phyloP scores from a whole-genome alignment of 2,888 invertebrate genomes.

The Rhagonycha fulva region DNA sequence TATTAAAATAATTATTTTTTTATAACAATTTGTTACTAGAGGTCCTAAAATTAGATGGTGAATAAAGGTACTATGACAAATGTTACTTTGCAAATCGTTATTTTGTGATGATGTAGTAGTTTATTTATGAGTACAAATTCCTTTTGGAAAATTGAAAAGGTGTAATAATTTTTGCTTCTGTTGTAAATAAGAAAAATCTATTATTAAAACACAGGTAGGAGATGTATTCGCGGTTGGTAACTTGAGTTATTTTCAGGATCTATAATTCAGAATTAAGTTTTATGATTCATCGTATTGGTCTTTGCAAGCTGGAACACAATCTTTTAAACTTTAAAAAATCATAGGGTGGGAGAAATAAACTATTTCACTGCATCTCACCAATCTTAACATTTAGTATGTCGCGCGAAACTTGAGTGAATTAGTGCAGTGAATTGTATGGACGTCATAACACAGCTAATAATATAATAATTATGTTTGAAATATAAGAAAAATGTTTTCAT shows the following conservation, averaged over 20 bases:
- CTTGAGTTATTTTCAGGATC: neutral
- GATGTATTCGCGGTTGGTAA: neutral
- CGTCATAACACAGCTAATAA: neutral
- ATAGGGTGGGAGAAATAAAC: conserved; percentile 26
- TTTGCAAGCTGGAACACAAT: conserved; percentile 16
- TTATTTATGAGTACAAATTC: neutral
- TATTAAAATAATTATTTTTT: neutral
- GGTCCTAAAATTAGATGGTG: neutral
- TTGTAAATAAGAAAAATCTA: neutral
- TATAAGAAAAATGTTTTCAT: neutral
- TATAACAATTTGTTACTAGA: neutral
- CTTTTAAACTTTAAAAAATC: conserved; percentile 23
- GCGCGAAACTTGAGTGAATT: neutral
- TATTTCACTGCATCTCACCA: neutral
- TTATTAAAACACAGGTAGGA: neutral
- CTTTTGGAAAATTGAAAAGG: neutral
- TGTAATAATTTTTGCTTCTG: neutral
- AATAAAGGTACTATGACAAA: neutral
- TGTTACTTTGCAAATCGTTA: neutral
- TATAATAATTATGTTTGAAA: neutral
- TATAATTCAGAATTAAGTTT: conserved; percentile 24
- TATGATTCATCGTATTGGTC: conserved; percentile 27
- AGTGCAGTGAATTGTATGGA: neutral
- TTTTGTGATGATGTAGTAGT: neutral
- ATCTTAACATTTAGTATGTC: neutral